Conservation (phyloP, 2,113 vertebrate species). For the Pseudorhombus dupliciocellatus region DNA sequence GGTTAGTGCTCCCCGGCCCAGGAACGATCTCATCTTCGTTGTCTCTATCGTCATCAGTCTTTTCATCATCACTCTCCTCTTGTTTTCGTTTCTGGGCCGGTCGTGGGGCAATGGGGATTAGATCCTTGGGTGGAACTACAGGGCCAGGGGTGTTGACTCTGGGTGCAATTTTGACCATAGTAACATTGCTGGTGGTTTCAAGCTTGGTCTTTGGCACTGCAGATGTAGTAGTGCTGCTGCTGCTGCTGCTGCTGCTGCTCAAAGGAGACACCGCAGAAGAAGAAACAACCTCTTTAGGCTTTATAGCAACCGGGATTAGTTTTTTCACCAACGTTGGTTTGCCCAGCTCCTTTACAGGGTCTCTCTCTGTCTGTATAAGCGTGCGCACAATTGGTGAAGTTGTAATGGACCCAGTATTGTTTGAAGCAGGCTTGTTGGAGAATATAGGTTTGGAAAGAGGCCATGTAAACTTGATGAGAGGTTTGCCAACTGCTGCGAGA, state of each 20-base stretch:
- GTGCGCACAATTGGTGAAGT: constrained; percentile 71
- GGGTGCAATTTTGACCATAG: constrained; percentile 78
- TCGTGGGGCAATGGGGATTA: constrained; percentile 63
- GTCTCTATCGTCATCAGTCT: constrained; percentile 75
- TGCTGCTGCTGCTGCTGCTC: constrained; percentile 40
- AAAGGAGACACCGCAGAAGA: constrained; percentile 54
- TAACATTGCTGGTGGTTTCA: constrained; percentile 73
- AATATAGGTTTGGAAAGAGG: constrained; percentile 79
- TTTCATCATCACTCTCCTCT: constrained; percentile 74
- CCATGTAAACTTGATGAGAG: constrained; percentile 84
- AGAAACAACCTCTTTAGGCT: constrained; percentile 72
- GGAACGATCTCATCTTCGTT: constrained; percentile 48
- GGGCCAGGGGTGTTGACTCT: constrained; percentile 64
- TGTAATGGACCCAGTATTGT: constrained; percentile 70
- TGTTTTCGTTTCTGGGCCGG: constrained; percentile 62
- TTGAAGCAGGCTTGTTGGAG: constrained; percentile 70
- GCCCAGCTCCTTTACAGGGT: constrained; percentile 65
- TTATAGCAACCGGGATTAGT: constrained; percentile 68
- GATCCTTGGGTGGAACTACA: constrained; percentile 69
- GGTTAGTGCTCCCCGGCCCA: constrained; percentile 68
- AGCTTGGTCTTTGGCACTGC: constrained; percentile 79
- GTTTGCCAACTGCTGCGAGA: constrained; percentile 82
- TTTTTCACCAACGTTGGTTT: constrained; percentile 69
- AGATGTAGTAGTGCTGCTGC: constrained; percentile 53
- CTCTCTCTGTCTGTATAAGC: constrained; percentile 70